Base-by-base conservation (phyloP, 2,113 vertebrate genomes). In the Clarias macrocephalus region DNA sequence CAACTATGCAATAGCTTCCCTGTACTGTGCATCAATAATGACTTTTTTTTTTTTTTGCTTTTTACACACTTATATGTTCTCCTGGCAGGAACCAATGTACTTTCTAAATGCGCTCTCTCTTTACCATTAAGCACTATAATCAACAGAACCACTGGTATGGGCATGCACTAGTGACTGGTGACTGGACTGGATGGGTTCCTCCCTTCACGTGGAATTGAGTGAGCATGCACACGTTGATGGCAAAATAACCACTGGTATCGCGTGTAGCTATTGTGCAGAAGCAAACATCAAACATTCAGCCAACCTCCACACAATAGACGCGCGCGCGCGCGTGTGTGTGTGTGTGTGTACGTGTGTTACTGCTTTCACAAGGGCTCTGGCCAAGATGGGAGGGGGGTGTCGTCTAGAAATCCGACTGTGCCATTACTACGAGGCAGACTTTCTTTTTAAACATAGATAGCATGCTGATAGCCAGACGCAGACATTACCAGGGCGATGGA, bases 401-500 rank as follows among this genome's bases (percentile, higher is more conserved):
- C 19, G 33, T 56, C 85, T 80, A 80, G 37, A 81, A 70, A 68
- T n/a, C 65, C 63, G n/a, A 59, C 62, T 5, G 23, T 70, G 23
- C 65, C 63, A 37, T 80, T 37, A 37, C 30, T 81, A 15, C 13
- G 19, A 30, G 16, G 10, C 33, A 80, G 48, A 48, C 48, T 60
- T 33, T 80, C 18, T 60, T 18, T 10, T 30, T 11, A 30, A 3
- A 80, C 0, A 4, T 16, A 57, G 10, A 30, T 59, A 16, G 4
- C 23, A 83, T 33, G 37, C 66, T 11, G 23, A 25, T 28, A 5
- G 48, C 1, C 15, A 30, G 25, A 68, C 13, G 62, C 8, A 56
- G 52, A 18, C 63, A 79, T 93, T 93, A 98, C 97, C 97, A 98
- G 92, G 10, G 98, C 97, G 65, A 96, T 95, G 86, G 97, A 96